phyloP scores from a whole-genome alignment of 2,888 invertebrate species.

The Drosophila percnosoma region DNA sequence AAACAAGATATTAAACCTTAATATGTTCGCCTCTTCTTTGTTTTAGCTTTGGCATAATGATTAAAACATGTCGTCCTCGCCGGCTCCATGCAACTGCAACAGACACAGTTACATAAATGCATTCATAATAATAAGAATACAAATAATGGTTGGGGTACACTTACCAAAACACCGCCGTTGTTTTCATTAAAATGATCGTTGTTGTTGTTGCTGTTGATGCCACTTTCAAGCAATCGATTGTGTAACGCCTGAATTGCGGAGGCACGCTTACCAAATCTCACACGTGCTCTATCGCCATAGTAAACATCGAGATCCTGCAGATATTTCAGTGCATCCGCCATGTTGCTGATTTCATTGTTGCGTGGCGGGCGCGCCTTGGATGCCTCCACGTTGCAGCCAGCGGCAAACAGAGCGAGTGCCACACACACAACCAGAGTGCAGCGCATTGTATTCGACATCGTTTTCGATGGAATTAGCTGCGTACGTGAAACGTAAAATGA shows the following conservation, averaged over 20 bases:
- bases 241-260: slow-evolving; percentile 73
- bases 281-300: slow-evolving; percentile 89
- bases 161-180: slow-evolving; percentile 57
- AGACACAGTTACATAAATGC: not conserved
- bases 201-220: slow-evolving; percentile 38
- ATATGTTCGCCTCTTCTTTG: slow-evolving; percentile 2
- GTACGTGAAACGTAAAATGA: not conserved
- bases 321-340: slow-evolving; percentile 89
- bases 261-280: slow-evolving; percentile 85
- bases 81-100: slow-evolving; percentile 48
- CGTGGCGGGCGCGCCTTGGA: slow-evolving; percentile 83
- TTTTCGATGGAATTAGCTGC: slow-evolving; percentile 26
- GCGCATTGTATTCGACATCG: slow-evolving; percentile 67
- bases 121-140: not conserved
- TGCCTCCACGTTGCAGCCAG: slow-evolving; percentile 72
- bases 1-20: slow-evolving; percentile 21
- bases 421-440: slow-evolving; percentile 67
- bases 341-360: slow-evolving; percentile 86
- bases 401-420: slow-evolving; percentile 65
- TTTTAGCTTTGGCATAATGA: slow-evolving; percentile 1
- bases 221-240: slow-evolving; percentile 75
- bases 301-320: slow-evolving; percentile 88
- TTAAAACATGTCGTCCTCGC: slow-evolving; percentile 64
- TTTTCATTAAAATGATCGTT: slow-evolving; percentile 51
- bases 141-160: not conserved